Evolutionary conservation across 2,113 vertebrate species (phyloP), one percentile per base, ranked within the genome.

Genomic region (Ameiurus melas): DNA sequence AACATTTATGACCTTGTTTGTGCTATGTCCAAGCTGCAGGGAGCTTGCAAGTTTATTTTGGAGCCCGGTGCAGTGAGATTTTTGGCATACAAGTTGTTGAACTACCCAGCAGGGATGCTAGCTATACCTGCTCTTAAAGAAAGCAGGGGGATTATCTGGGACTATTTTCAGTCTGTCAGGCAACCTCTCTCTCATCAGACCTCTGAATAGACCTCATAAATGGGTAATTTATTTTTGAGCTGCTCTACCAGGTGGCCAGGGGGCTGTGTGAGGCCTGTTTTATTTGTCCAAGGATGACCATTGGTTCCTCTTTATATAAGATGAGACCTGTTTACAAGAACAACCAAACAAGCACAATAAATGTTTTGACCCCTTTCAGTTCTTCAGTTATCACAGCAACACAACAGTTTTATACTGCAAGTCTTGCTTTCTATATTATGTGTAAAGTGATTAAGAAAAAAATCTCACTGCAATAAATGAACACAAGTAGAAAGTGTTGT

Each of bases 21-120:
- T 85, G 88, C 91, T 90, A 92, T 94, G 91, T 94, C 91, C 87
- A 93, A 90, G 90, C 92, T 89, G 87, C 87, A 89, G 85, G 78
- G 78, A 89, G 85, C 68, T 81, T 51, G 36, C 53, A 83, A 89
- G 90, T 89, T 90, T 89, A 89, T 87, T 89, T 84, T 89, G 85
- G 83, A 87, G 64, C 88, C 36, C 55, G 30, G 33, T 83, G 85
- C 68, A 70, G 47, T 87, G 82, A 90, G 83, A 89, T 89, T 85
- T 85, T 90, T 89, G 77, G 77, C 85, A 85, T 68, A 79, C 77
- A 64, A 58, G 66, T 89, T 87, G 83, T 87, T 70, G 68, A 90
- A 78, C 60, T 17, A 83, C 85, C 85, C 85, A 68, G 78, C 57
- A 70, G 86, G 60, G 73, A 80, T 81, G 85, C 82, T 66, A 77